Evolutionary conservation across 2,888 invertebrate genomes (phyloP), one percentile per base, ranked within the genome.

Genomic region (Abrostola triplasia): DNA sequence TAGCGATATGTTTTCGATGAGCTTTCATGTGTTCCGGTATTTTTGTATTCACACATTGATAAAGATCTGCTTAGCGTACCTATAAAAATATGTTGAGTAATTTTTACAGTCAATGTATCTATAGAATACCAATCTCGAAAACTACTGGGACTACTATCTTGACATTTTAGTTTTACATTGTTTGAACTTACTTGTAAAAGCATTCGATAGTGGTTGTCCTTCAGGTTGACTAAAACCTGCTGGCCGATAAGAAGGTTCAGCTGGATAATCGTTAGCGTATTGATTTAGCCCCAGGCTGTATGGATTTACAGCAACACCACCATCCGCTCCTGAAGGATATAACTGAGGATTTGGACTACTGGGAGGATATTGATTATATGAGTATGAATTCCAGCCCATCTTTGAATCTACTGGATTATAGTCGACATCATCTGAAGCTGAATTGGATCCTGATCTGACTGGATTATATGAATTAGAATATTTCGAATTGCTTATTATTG

Each of bases 311-410:
- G 7, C 59, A 62, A 35, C 72, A 48, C 36, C 44, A 55, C 58
- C 57, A 7, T 55, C 73, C 44, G 64, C 69, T 60, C 58, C 71
- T 72, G 69, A 65, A 62, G 69, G 58, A 72, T 72, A 72, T 36
- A 71, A 64, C 58, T 52, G 42, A 69, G 58, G 54, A 58, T 69
- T 55, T 73, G 58, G 52, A 64, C 36, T 54, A 64, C 51, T 65
- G 38, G 65, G 49, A 59, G 59, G 38, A 48, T 59, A 35, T 24
- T 40, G 59, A 13, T 52, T 49, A 60, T 51, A 49, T 44, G 36
- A 7, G 13, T 68, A 44, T 37, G 54, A 47, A 58, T 51, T n/a
- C 69, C 69, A 68, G 13, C 51, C 44, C 60, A 35, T 55, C 40
- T 64, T 69, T 11, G 64, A 56, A 56, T 42, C 11, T 37, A 61